A percentile compares a stretch with the other conserved stretches of the same genome.
phyloP scores from a whole-genome alignment of 2,888 invertebrate species.

The Cecidostiba fungosa region DNA sequence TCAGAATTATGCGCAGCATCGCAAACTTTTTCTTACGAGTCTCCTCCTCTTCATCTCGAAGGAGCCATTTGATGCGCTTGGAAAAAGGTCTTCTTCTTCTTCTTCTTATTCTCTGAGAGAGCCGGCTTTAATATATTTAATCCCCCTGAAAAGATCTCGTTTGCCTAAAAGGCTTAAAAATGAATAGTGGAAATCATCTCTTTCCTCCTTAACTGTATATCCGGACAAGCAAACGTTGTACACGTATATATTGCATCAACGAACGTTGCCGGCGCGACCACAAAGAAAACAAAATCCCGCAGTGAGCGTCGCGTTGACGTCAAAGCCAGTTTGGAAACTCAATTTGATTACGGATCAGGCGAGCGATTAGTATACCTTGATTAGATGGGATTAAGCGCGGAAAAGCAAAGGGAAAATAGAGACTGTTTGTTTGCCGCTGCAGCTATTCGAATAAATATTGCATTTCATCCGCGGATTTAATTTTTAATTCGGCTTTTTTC shows the following conservation, averaged over 20 bases:
- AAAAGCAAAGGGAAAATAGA: neutral
- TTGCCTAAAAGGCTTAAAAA: conserved; percentile 48
- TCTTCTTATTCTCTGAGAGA: neutral
- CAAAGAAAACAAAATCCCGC: conserved; percentile 11
- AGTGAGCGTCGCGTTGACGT: neutral
- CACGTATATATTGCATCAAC: neutral
- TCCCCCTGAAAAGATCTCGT: conserved; percentile 27
- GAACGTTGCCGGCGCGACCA: neutral
- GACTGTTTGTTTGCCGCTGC: no score
- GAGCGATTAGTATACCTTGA: conserved; percentile 35
- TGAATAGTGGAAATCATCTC: conserved; percentile 16
- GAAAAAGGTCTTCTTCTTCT: neutral
- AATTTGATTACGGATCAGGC: conserved; percentile 67
- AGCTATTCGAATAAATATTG: neutral
- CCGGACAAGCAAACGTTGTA: neutral
- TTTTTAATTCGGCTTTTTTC: no score
- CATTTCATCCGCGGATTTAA: no score
- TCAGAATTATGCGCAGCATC: conserved; percentile 34
- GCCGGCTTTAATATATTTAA: neutral
- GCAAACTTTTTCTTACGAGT: conserved; percentile 7
- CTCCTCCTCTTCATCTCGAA: neutral
- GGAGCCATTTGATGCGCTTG: neutral
- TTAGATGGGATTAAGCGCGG: conserved; percentile 38
- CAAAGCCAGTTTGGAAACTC: conserved; percentile 67
- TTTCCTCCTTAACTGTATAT: neutral